Evolutionary conservation across 1,140 invertebrate species (phyloP), one percentile per base, ranked within the genome.

Genomic region (Drosophila equinoxialis): DNA sequence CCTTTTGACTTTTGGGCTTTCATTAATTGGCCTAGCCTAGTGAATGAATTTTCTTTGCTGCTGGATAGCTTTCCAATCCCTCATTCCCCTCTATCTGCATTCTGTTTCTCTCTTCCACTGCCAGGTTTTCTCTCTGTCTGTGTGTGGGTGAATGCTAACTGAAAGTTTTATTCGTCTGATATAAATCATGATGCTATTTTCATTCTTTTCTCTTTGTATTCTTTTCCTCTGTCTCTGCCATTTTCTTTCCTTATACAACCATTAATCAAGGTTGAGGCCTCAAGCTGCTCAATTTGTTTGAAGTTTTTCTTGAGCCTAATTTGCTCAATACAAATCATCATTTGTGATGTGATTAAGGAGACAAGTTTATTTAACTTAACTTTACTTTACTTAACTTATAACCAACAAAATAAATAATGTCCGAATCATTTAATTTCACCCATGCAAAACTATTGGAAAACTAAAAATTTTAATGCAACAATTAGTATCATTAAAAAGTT

Each of bases 401-500:
- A 17, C 7, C 13, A 10, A 55, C 6, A 7, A 14, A 30, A 41
- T 23, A 13, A 26, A 20, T 41, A 42, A 6, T 23, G n/a, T 30
- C 13, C n/a, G 26, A 66, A 59, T 35, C 26, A 14, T 39, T 60
- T 8, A 45, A 62, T n/a, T 14, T 54, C 61, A 10, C 3, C 8
- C 20, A 8, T 3, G 35, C 37, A 39, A 30, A 20, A 7, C 30
- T 30, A 30, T 30, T 13, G 3, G 17, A 62, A 77, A 80, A 54
- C 73, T 54, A 78, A 75, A 58, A 23, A 11, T 35, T 68, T 63
- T 57, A 11, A 41, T 42, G 64, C 78, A 73, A 79, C 83, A 79
- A 87, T 87, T 82, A 79, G 69, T 72, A 79, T 79, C 81, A 79
- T 79, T 68, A 60, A 77, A 77, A 86, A 86, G 66, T 87, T 87